Evolutionary conservation across 1,140 invertebrate genomes (phyloP).

Genomic region (Neotoxoptera formosana): DNA sequence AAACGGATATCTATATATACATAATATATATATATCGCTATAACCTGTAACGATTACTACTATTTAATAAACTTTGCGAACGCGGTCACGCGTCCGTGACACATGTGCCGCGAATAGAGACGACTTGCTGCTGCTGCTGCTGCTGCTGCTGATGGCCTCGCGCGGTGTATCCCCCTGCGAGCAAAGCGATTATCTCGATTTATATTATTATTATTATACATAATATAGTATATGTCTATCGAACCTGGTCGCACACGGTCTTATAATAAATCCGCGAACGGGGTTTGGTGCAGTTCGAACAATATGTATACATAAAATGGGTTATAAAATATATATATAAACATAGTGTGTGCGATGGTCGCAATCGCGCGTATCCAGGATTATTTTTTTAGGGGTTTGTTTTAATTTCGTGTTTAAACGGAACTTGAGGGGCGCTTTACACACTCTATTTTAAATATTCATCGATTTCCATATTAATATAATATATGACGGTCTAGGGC

Average conservation of each 20-base stretch:
- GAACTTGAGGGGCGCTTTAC: too few relatives aligned
- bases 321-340: neutral
- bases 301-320: neutral
- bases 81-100: slow-evolving; percentile 41
- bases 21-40: neutral
- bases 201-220: neutral
- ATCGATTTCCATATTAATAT: too few relatives aligned
- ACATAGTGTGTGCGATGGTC: neutral
- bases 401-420: too few relatives aligned
- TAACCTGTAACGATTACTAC: neutral
- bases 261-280: neutral
- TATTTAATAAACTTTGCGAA: neutral
- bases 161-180: neutral
- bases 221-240: neutral
- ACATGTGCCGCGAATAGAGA: neutral
- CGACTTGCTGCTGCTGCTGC: too few relatives aligned
- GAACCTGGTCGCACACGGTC: neutral
- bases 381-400: too few relatives aligned
- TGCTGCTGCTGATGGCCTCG: neutral
- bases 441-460: too few relatives aligned
- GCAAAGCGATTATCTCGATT: neutral
- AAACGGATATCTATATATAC: neutral
- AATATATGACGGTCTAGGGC: too few relatives aligned
- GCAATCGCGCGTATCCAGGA: too few relatives aligned
- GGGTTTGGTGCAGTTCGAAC: neutral